These are phyloP conservation scores for Sapayoa aenigma DNA, from an alignment of 2,113 vertebrate genomes.

Conservation along the genomic window DNA sequence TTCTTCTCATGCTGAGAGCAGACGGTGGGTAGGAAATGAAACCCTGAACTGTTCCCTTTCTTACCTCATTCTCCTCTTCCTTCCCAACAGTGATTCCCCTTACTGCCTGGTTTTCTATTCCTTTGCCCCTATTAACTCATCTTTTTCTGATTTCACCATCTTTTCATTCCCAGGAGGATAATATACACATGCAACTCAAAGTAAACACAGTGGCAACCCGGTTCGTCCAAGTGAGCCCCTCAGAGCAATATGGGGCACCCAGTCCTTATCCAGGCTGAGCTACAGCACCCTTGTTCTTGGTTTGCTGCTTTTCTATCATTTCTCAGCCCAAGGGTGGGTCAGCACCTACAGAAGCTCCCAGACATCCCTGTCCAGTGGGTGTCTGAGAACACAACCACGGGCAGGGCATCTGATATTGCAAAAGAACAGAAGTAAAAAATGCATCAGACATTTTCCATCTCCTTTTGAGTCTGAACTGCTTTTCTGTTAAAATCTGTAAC, in stretches of 20 bases:
- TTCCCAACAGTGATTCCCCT: neutral
- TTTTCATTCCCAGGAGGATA: neutral
- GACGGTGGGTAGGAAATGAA: neutral
- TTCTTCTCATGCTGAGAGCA: neutral
- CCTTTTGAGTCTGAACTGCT: neutral
- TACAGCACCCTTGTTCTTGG: fast-evolving
- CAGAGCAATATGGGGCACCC: neutral
- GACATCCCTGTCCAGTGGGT: fast-evolving
- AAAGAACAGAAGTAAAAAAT: neutral
- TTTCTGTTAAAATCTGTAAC: neutral
- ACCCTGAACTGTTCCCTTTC: neutral
- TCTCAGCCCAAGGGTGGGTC: neutral
- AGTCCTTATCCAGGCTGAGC: neutral
- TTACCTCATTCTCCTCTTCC: neutral
- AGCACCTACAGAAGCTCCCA: neutral
- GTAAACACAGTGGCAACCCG: fast-evolving
- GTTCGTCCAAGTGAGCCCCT: neutral
- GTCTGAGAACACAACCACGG: neutral
- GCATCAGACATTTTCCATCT: neutral
- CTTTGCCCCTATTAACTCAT: neutral
- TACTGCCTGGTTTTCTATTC: neutral
- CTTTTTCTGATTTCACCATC: neutral
- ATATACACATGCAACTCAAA: fast-evolving
- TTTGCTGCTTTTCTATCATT: fast-evolving
- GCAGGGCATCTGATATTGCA: neutral